Evolutionary conservation across 1,140 invertebrate species (phyloP), one percentile per base, ranked within the genome.

Genomic region (Sitobion miscanthi): DNA sequence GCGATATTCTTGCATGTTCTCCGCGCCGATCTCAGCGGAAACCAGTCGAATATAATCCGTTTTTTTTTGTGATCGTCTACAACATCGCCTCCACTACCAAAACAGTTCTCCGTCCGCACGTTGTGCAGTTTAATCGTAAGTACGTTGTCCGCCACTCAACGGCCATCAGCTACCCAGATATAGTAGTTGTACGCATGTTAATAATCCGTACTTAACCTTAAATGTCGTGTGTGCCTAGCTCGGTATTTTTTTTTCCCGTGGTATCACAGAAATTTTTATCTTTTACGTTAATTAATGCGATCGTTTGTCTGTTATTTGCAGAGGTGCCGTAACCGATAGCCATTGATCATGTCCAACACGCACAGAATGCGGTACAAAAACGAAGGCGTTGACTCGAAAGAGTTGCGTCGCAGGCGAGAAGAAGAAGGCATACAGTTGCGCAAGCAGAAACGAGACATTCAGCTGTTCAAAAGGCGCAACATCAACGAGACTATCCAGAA

Each of bases 341-440:
- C 52, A 14, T 89, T 7, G 1, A 93, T n/a, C 20, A 93, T 93
- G 91, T 93, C 91, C 25, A 93, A 93, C 57, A 47, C 96, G 95
- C 98, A 99, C 95, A 98, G 98, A 95, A 97, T 98, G 95, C 97
- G 98, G 94, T 99, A 99, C 95, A 99, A 99, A 97, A 99, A 99
- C 96, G 96, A 97, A 94, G 98, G 97, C 9, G 95, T 99, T 94
- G 98, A 99, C 95, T 98, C 98, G 25, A 97, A 98, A 94, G 99
- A 99, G 95, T 95, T 99, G 93, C 96, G 99, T 45, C 96, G 99
- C 92, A 96, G 99, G 88, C 96, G 99, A 93, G 99, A 99, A 96
- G 99, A 99, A 95, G 98, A 99, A 96, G 99, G 99, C 57, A 97
- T 99, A 47, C 99, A 99, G 95, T 96, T 99, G 57, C 95, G 99